phyloP scores from a whole-genome alignment of 2,113 vertebrate species.

The Sorex araneus region DNA sequence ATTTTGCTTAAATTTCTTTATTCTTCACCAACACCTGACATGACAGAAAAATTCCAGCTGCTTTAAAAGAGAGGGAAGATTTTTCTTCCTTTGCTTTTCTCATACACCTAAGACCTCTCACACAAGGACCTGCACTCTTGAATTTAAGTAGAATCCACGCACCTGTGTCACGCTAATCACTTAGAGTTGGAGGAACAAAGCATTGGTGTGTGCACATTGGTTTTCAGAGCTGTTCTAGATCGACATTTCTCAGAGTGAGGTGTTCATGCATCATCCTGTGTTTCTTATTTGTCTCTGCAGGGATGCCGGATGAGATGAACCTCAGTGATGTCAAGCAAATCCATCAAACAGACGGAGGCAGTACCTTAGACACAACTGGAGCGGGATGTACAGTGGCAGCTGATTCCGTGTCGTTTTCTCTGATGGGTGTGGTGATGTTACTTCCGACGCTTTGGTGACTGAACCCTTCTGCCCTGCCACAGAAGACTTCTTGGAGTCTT shows the following conservation, averaged over 20 bases:
- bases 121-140: slow-evolving; percentile 44
- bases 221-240: slow-evolving; percentile 66
- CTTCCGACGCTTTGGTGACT: slow-evolving; percentile 84
- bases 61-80: not conserved
- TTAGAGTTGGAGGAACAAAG: slow-evolving; percentile 63
- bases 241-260: slow-evolving; percentile 1
- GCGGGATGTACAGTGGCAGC: slow-evolving; percentile 60
- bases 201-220: not conserved
- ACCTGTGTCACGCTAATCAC: slow-evolving; percentile 30
- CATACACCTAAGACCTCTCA: slow-evolving; percentile 69
- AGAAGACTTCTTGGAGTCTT: not conserved
- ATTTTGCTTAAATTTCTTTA: slow-evolving; percentile 44
- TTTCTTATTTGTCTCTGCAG: slow-evolving; percentile 87
- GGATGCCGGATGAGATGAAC: slow-evolving; percentile 86
- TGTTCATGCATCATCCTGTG: slow-evolving; percentile 69
- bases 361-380: slow-evolving; percentile 79
- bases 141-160: slow-evolving; percentile 16
- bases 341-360: slow-evolving; percentile 75
- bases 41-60: not conserved
- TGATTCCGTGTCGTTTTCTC: slow-evolving; percentile 64
- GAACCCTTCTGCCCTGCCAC: slow-evolving; percentile 32
- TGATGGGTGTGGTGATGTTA: slow-evolving; percentile 74
- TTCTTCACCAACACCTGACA: not conserved
- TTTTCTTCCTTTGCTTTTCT: slow-evolving; percentile 44
- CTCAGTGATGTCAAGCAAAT: slow-evolving; percentile 86